Conservation (phyloP, 1,140 invertebrate species). For the Leguminivora glycinivorella region DNA sequence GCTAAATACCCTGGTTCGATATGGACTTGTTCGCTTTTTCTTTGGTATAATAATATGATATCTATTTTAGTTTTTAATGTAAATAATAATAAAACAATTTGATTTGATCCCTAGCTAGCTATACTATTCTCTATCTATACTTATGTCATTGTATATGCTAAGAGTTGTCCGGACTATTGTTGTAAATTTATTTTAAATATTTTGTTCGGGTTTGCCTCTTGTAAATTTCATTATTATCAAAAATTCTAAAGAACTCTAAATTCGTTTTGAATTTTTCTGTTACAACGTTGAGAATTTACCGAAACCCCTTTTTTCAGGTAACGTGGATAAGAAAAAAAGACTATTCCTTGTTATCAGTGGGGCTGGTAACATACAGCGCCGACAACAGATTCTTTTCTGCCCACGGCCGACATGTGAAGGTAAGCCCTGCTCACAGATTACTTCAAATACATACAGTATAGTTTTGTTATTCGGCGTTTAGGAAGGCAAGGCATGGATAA, state of each 20-base stretch:
- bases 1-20: too few relatives aligned
- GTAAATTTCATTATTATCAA: not conserved
- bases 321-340: slow-evolving; percentile 81
- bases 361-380: slow-evolving; percentile 81
- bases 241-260: not conserved
- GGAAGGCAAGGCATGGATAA: too few relatives aligned
- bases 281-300: not conserved
- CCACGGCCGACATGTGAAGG: slow-evolving; percentile 84
- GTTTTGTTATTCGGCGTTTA: too few relatives aligned
- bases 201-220: not conserved
- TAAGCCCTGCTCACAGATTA: slow-evolving; percentile 37
- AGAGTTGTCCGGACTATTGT: too few relatives aligned
- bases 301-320: slow-evolving; percentile 63
- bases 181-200: too few relatives aligned
- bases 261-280: not conserved
- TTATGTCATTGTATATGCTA: too few relatives aligned
- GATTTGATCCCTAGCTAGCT: too few relatives aligned
- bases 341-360: slow-evolving; percentile 82
- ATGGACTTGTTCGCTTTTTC: too few relatives aligned
- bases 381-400: slow-evolving; percentile 86
- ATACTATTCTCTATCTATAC: too few relatives aligned
- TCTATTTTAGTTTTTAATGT: too few relatives aligned
- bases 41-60: too few relatives aligned
- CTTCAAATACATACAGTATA: not conserved
- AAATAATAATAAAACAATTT: too few relatives aligned